Base-by-base conservation (phyloP, 2,888 invertebrate genomes). In the Orthosia gracilis region DNA sequence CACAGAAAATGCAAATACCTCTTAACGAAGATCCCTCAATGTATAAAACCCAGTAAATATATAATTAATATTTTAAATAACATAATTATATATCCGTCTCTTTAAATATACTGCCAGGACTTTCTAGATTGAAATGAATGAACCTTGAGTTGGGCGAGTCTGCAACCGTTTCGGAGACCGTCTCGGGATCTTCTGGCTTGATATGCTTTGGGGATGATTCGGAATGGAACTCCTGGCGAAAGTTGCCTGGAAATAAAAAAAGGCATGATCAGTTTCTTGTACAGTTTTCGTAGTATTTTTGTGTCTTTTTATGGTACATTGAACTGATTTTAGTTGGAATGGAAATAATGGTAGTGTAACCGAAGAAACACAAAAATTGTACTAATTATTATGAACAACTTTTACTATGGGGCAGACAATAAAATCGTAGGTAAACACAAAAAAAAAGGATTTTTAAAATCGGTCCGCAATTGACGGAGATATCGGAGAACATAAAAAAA, bases 181-280 rank as follows among this genome's bases (percentile, higher is more conserved):
- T 86, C 0, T 95, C 94, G 0, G 88, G 87, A 0, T 94, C 94
- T 50, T 95, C 96, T 0, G 90, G 84, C 69, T 93, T 94, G 65
- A 89, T 88, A 76, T 93, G 92, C 66, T 95, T 95, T n/a, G 95
- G 94, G 3, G 96, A 94, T 0, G 92, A 91, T 83, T 96, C 96
- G 0, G 94, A 92, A 82, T 95, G 95, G 68, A 90, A 93, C 81
- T 96, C 96, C 69, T 96, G 96, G 3, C 95, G 94, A 75, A 93
- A 95, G 71, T 96, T 96, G 59, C 96, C 96, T 96, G 94, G 11
- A 84, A 88, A 18, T 58, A 2, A 9, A 54, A 49, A 49, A 21
- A 12, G 15, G n/a, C n/a, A 15, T 0, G 0, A 31, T 63, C 52
- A 21, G 40, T 17, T 45, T 47, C 17, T 49, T 31, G 13, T 2